Base-by-base conservation (phyloP, 2,888 invertebrate genomes). In the Notocelia uddmanniana region DNA sequence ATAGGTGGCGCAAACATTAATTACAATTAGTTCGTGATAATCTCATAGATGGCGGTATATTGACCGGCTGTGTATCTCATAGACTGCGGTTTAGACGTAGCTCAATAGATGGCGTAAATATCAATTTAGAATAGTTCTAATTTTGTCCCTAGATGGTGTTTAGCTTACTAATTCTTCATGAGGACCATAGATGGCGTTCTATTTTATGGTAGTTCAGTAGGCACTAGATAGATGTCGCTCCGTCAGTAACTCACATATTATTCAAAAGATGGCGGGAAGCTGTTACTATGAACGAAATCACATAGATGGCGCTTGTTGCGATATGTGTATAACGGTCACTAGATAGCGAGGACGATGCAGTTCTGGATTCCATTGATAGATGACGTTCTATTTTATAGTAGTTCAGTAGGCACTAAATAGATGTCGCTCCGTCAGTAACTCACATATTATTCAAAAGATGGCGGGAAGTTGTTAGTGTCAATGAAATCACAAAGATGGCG, bases 201-300 rank as follows among this genome's bases (percentile, higher is more conserved):
- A 5, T 26, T n/a, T 3, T 26, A 26, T 58, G 18, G 41, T 60
- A 60, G 23, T 60, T 45, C 19, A 13, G n/a, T 5, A 2, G 19
- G 5, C 9, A 45, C 18, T 23, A n/a, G 11, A n/a, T 60, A 60
- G 60, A 60, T 60, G 60, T 60, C 60, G 41, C 23, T 6, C n/a
- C n/a, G 1, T 2, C 0, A 23, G 21, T 45, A 41, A 21, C 23
- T 21, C 23, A 3, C 45, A n/a, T 13, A 2, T 9, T 1, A 5
- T 1, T 9, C 41, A 19, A 26, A 26, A 60, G 60, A 60, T 60
- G 60, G 60, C 60, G 60, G 10, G 11, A 10, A 10, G 21, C 15
- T 11, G 15, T 10, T 60, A 41, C 13, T 41, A 21, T 19, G 1
- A 5, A 21, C 1, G 18, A 0, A 10, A 60, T 10, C 11, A 1